phyloP scores from a whole-genome alignment of 1,140 invertebrate genomes.

The Lepidurus packardi region DNA sequence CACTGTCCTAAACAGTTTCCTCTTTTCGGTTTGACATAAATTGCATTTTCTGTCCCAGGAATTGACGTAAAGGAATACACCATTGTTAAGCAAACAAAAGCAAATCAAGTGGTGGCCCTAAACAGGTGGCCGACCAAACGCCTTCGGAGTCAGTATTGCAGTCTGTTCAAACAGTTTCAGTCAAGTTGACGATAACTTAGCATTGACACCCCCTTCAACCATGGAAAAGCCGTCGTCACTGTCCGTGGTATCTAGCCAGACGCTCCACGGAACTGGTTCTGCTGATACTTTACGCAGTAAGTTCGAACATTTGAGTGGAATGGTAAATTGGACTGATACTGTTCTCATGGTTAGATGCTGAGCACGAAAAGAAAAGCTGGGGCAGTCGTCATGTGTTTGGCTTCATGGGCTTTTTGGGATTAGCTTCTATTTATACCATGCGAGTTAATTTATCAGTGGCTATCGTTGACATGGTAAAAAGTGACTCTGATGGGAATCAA shows the following conservation, averaged over 20 bases:
- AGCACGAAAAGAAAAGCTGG: conserved; percentile 30
- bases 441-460: conserved; percentile 95
- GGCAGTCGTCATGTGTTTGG: conserved; percentile 66
- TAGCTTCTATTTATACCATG: conserved; percentile 90
- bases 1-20: no score
- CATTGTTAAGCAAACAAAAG: neutral
- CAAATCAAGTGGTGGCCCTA: neutral
- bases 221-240: neutral
- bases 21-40: no score
- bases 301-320: neutral
- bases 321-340: neutral
- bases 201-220: neutral
- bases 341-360: neutral
- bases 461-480: conserved; percentile 88
- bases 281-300: neutral
- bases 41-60: no score
- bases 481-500: neutral
- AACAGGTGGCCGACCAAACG: neutral
- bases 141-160: neutral
- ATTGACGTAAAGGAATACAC: no score
- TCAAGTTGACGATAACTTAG: neutral
- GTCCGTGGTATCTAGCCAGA: neutral
- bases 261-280: neutral
- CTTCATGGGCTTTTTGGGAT: conserved; percentile 83
- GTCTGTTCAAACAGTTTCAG: neutral